Evolutionary conservation across 2,888 invertebrate genomes (phyloP).

Genomic region (Drosophila conformis): DNA sequence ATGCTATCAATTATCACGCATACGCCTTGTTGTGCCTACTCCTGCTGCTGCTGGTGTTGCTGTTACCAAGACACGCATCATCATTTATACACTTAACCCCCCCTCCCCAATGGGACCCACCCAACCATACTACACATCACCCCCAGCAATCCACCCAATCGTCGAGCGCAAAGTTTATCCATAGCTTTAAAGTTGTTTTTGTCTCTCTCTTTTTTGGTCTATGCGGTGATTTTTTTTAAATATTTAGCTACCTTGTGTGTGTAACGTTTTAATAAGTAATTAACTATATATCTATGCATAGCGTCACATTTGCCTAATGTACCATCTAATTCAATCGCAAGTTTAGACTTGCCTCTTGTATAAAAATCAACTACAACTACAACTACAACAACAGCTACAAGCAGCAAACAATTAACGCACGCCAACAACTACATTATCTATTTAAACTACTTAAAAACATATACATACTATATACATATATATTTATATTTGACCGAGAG

Average conservation of each 20-base stretch:
- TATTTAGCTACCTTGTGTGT: slow-evolving; percentile 77
- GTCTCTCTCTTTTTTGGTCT: slow-evolving; percentile 48
- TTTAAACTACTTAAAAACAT: slow-evolving; percentile 19
- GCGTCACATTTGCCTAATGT: slow-evolving; percentile 60
- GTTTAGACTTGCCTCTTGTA: slow-evolving; percentile 66
- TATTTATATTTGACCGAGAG: slow-evolving; percentile 41
- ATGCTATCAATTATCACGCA: slow-evolving; percentile 51
- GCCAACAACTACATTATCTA: slow-evolving; percentile 45
- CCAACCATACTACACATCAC: not conserved
- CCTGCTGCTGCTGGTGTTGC: slow-evolving; percentile 9
- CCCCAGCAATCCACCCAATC: slow-evolving; percentile 8
- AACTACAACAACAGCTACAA: slow-evolving; percentile 34
- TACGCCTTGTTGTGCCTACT: slow-evolving; percentile 46
- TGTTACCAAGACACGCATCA: slow-evolving; percentile 24
- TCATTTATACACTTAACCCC: slow-evolving; percentile 36
- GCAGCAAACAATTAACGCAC: slow-evolving; percentile 74
- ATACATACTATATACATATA: slow-evolving; percentile 21
- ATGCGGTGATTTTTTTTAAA: slow-evolving; percentile 64
- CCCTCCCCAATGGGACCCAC: not conserved
- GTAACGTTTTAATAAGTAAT: slow-evolving; percentile 69
- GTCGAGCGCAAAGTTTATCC: slow-evolving; percentile 60
- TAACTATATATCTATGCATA: slow-evolving; percentile 51
- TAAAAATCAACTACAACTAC: slow-evolving; percentile 42
- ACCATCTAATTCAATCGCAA: slow-evolving; percentile 54
- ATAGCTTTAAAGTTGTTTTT: slow-evolving; percentile 74